phyloP scores from a whole-genome alignment of 2,888 invertebrate genomes.

The Pharmacophagus antenor region DNA sequence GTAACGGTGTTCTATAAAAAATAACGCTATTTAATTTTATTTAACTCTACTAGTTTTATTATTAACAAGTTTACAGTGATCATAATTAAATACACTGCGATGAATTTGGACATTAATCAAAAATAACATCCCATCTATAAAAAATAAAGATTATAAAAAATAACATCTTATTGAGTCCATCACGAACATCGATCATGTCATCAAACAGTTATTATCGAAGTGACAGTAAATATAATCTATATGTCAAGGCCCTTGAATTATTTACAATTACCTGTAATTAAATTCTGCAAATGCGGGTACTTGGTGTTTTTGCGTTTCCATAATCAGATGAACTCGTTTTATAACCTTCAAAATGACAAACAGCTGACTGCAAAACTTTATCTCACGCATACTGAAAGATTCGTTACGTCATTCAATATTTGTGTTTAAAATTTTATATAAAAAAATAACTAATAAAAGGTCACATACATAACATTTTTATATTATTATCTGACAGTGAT shows the following conservation, averaged over 20 bases:
- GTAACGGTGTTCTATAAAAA: too few relatives aligned
- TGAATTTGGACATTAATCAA: too few relatives aligned
- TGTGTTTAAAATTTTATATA: neutral
- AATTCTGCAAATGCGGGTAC: slow-evolving; percentile 3
- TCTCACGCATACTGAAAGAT: neutral
- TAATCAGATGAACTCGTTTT: slow-evolving; percentile 3
- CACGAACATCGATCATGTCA: neutral
- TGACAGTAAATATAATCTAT: neutral
- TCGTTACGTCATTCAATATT: neutral
- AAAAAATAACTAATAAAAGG: neutral
- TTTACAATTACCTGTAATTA: neutral
- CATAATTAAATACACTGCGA: too few relatives aligned
- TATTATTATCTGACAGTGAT: too few relatives aligned
- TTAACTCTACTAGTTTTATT: too few relatives aligned
- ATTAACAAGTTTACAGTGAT: too few relatives aligned
- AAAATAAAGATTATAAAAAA: neutral
- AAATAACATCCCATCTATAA: neutral
- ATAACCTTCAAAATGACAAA: neutral
- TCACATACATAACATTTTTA: neutral
- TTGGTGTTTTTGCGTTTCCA: neutral
- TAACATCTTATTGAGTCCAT: neutral
- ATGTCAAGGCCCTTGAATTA: neutral
- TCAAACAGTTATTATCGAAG: neutral
- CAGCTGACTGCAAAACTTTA: neutral
- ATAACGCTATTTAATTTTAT: too few relatives aligned